These are phyloP conservation scores for Myotis daubentonii DNA, from an alignment of 2,797 vertebrate species.

Conservation along the genomic window DNA sequence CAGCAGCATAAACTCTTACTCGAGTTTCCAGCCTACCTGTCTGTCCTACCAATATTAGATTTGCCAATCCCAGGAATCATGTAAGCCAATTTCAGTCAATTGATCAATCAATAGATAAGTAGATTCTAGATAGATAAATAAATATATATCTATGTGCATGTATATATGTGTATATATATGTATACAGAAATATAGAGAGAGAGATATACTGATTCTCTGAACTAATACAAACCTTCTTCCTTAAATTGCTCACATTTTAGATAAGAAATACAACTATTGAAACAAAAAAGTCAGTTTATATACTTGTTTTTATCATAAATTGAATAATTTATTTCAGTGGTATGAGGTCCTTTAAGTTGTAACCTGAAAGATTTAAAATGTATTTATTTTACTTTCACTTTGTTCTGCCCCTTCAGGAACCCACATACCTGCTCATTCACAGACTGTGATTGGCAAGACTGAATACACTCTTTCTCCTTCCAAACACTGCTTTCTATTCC, in stretches of 20 bases:
- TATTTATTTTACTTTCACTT: not conserved
- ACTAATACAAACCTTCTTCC: not conserved
- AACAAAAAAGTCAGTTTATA: not conserved
- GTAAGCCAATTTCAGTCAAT: not conserved
- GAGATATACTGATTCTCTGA: not conserved
- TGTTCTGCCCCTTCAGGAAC: not conserved
- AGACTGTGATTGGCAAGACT: not conserved
- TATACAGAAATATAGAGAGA: not conserved
- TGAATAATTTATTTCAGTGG: not conserved
- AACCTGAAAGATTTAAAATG: not conserved
- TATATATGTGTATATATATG: not conserved
- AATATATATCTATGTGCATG: not conserved
- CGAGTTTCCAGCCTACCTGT: not conserved
- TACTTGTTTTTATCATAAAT: not conserved
- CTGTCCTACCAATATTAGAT: not conserved
- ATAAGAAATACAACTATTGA: not conserved
- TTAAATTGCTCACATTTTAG: conserved; percentile 40
- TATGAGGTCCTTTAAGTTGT: not conserved
- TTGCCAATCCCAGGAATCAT: not conserved
- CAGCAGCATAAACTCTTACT: not conserved
- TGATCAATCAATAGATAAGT: not conserved
- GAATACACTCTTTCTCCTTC: not conserved
- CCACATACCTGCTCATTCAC: not conserved
- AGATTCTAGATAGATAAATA: not conserved
- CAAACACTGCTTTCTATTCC: not conserved